Conservation (phyloP, 2,888 invertebrate species). For the Ischnus inquisitorius region DNA sequence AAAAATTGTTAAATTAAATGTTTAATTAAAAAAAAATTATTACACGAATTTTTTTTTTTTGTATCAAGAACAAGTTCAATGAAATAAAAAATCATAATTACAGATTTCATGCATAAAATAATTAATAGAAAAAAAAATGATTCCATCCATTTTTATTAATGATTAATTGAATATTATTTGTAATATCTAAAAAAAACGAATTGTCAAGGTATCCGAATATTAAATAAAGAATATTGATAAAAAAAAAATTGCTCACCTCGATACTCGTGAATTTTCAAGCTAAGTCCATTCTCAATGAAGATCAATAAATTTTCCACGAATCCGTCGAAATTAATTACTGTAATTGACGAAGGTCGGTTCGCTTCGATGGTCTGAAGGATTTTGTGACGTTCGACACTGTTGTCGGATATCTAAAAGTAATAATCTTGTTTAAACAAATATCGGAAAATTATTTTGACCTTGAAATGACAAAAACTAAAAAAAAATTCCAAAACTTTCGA, state of each 20-base stretch:
- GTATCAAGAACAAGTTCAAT: background rate
- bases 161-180: no score
- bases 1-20: conserved; percentile 1
- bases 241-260: conserved; percentile 83
- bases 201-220: no score
- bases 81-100: no score
- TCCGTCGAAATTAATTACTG: conserved; percentile 76
- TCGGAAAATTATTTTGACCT: background rate
- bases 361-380: conserved; percentile 86
- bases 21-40: conserved; percentile 13
- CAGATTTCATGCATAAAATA: no score
- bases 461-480: background rate
- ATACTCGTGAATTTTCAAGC: conserved; percentile 86
- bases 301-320: conserved; percentile 77
- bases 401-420: conserved; percentile 71
- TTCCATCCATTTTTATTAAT: no score
- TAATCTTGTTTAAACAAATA: background rate
- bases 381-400: conserved; percentile 84
- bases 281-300: conserved; percentile 79
- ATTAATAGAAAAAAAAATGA: no score
- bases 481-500: no score
- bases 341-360: conserved; percentile 86
- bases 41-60: background rate
- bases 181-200: no score
- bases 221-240: no score